Evolutionary conservation across 2,797 vertebrate species (phyloP), one percentile per base, ranked within the genome.

Genomic region (Liasis olivaceus): DNA sequence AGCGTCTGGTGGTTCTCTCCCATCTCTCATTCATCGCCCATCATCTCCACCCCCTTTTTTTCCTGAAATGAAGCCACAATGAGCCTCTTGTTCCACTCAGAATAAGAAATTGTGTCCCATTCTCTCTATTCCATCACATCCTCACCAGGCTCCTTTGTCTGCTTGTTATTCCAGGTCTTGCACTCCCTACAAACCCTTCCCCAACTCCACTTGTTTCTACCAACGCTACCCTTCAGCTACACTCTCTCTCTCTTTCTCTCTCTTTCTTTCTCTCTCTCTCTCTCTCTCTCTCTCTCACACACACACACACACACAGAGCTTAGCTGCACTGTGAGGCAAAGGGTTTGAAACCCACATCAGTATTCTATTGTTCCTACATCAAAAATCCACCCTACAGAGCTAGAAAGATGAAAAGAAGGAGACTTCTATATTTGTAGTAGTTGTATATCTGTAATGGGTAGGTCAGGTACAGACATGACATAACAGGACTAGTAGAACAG

Each of bases 101-200:
- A 93, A 93, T 93, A 93, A 88, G 93, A 89, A 93, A 91, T 89
- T 93, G 93, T 93, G 90, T 77, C 90, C 87, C 51, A 66, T 93
- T 93, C 86, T 93, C 86, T 88, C 69, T 88, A 47, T 81, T 72
- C 92, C 59, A 42, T 88, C 92, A 91, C 69, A 54, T 31, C 85
- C 86, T 93, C 59, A 77, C 86, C 92, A 93, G 89, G 60, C 69
- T 31, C 69, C 92, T 91, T 91, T 93, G 92, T 93, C 59, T 90
- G 72, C 81, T 93, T 90, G 89, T 91, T 93, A 93, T 93, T 93
- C 69, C 92, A 90, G 85, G 85, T 60, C 47, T 24, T 69, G 47
- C 66, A 87, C 85, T 91, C 90, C 54, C 47, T 58, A 24, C 89
- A 88, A 90, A 63, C 87, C 69, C 51, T 51, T 62, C 36, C 59